Percentiles rank a stretch among this genome's conserved stretches.
phyloP scores from a whole-genome alignment of 2,113 vertebrate species.

The Caranx melampygus region DNA sequence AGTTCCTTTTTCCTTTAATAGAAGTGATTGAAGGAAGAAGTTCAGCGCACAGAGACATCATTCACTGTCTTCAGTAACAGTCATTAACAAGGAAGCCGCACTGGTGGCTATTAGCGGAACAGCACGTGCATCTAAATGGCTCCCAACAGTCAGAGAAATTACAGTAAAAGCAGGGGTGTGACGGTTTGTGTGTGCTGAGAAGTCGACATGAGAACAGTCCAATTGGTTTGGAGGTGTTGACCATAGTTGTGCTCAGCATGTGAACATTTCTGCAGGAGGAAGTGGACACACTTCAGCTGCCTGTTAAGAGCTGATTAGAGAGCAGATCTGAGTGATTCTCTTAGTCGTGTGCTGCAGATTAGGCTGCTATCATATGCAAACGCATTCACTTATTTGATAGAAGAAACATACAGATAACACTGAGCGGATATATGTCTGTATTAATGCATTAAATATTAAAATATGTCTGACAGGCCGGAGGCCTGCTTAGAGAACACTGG shows the following conservation, averaged over 20 bases:
- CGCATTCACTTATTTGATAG: background rate
- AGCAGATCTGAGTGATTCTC: background rate
- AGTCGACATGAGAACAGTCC: conserved; percentile 2
- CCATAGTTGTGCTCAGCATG: background rate
- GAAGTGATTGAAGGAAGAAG: conserved; percentile 2
- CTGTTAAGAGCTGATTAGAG: conserved; percentile 27
- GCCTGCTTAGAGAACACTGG: conserved; percentile 39
- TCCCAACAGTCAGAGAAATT: no score
- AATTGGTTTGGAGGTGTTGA: background rate
- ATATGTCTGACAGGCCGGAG: conserved; percentile 68
- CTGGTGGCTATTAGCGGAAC: background rate
- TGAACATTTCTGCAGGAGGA: conserved; percentile 47
- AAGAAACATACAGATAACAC: conserved; percentile 36
- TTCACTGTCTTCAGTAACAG: background rate
- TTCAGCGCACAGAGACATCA: background rate
- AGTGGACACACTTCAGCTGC: conserved; percentile 22
- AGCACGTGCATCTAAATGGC: background rate
- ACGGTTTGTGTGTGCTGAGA: conserved; percentile 11
- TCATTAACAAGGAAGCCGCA: conserved; percentile 18
- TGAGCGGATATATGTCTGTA: background rate
- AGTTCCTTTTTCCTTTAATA: background rate
- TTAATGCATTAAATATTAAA: background rate
- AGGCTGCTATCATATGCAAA: conserved; percentile 37
- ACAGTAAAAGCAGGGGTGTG: background rate
- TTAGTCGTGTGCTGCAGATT: background rate